phyloP scores from a whole-genome alignment of 2,888 invertebrate species.

The Hedya salicella region DNA sequence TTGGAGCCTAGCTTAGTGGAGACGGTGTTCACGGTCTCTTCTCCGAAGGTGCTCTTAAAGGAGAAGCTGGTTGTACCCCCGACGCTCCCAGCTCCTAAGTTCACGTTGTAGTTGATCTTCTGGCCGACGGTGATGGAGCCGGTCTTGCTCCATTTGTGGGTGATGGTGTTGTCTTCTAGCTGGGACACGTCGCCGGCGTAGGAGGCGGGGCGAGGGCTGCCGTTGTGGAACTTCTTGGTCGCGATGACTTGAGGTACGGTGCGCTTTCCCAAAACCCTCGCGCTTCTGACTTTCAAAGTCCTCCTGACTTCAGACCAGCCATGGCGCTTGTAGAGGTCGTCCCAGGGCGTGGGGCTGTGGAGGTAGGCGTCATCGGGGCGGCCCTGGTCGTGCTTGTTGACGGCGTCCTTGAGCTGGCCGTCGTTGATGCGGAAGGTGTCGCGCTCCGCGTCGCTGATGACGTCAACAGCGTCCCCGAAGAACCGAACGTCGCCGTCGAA shows the following conservation, averaged over 20 bases:
- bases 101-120: slow-evolving; percentile 33
- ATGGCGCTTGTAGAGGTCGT: slow-evolving; percentile 16
- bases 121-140: slow-evolving; percentile 24
- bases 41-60: slow-evolving; percentile 33
- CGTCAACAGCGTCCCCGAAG: slow-evolving; percentile 20
- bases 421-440: slow-evolving; percentile 28
- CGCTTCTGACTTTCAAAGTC: slow-evolving; percentile 29
- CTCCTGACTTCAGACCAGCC: slow-evolving; percentile 33
- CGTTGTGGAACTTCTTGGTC: slow-evolving; percentile 28
- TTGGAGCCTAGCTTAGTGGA: slow-evolving; percentile 29
- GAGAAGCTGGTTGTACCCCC: slow-evolving; percentile 34
- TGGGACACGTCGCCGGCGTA: slow-evolving; percentile 16
- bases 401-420: slow-evolving; percentile 30
- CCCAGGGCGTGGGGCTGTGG: slow-evolving; percentile 32
- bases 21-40: slow-evolving; percentile 20
- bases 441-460: slow-evolving; percentile 28
- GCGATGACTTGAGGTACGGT: slow-evolving; percentile 7
- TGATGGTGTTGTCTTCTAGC: slow-evolving; percentile 21
- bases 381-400: slow-evolving; percentile 6
- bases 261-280: slow-evolving; percentile 8
- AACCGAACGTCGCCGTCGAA: not conserved
- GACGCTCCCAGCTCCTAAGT: slow-evolving; percentile 13
- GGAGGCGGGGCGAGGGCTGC: slow-evolving; percentile 7
- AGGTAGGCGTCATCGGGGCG: slow-evolving; percentile 26
- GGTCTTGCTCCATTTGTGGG: slow-evolving; percentile 27